These are phyloP conservation scores for Clunio marinus DNA, from an alignment of 2,888 invertebrate species.

Conservation along the genomic window DNA sequence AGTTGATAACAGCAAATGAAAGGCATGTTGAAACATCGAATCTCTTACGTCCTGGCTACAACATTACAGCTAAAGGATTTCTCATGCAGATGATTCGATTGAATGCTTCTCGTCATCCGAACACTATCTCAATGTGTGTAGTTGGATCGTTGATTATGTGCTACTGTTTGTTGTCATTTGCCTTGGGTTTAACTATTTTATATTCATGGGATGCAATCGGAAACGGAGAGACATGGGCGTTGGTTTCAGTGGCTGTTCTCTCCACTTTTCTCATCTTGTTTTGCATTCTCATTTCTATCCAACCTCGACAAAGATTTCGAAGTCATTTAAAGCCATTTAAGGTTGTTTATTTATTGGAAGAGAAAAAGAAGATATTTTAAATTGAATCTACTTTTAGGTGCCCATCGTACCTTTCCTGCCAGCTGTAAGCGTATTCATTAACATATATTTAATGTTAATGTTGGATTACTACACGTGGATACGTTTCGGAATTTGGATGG, in stretches of 20 bases:
- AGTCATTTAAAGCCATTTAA: conserved; percentile 15
- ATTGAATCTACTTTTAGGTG: conserved; percentile 57
- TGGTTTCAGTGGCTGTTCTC: conserved; percentile 44
- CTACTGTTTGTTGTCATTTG: conserved; percentile 43
- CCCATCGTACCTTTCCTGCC: conserved; percentile 81
- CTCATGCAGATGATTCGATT: conserved; percentile 19
- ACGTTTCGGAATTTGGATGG: conserved; percentile 76
- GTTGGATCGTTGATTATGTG: conserved; percentile 42
- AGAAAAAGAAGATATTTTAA: conserved; percentile 30
- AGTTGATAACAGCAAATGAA: background rate
- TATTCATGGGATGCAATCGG: conserved; percentile 45
- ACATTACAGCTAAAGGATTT: conserved; percentile 29
- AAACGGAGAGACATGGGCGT: conserved; percentile 45
- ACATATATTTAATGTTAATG: conserved; percentile 80
- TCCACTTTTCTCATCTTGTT: conserved; percentile 43
- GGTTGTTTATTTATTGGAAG: background rate
- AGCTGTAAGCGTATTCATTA: conserved; percentile 74
- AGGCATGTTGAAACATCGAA: conserved; percentile 23
- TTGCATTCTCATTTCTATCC: conserved; percentile 46
- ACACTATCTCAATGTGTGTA: conserved; percentile 27
- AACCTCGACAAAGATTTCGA: conserved; percentile 45
- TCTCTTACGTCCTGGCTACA: conserved; percentile 22
- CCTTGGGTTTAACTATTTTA: conserved; percentile 46
- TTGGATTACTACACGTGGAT: conserved; percentile 77
- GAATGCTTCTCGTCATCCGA: background rate